Base-by-base conservation (phyloP, 1,140 invertebrate genomes). In the Zaprionus taronus region DNA sequence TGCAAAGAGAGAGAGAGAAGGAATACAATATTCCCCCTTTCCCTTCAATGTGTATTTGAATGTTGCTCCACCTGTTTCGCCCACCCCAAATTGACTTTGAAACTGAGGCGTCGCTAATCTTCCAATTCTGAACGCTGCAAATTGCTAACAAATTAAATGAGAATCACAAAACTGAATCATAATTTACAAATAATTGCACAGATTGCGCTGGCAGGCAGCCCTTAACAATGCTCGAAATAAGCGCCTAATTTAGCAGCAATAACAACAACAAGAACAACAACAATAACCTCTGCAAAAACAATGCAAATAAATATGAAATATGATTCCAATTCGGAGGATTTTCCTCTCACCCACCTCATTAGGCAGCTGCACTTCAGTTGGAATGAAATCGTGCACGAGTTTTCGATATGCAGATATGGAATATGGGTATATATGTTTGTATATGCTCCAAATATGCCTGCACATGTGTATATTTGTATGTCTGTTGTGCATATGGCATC, bases 181-280 rank as follows among this genome's bases (percentile, higher is more conserved):
- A 51, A 51, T 51, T 51, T 51, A 51, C 47, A 51, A 20, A 51
- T 51, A 51, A 51, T 51, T 51, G 47, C 20, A 20, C 20, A 51
- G 20, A 51, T 51, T 51, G 47, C n/a, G 47, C 6, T 15, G 15
- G 5, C 4, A 9, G n/a, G 41, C 15, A 17, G 6, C 47, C 20
- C 20, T 6, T 2, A 24, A 51, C 47, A 51, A 51, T 51, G 47
- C 47, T 2, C 47, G 5, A 24, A 51, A 51, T 4, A 2, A 14
- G 20, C 17, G 20, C 20, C 12, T 51, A 51, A 51, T 51, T 51
- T 20, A 12, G 47, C 47, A 17, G 20, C 17, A 20, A 15, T 7
- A 12, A 7, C 44, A 49, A 20, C 3, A 49, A 47, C 14, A n/a
- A n/a, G n/a, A 38, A 38, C 5, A 38, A 4, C 15, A 28, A 28